A percentile compares a stretch with the other conserved stretches of the same genome.
phyloP scores from a whole-genome alignment of 2,888 invertebrate species.

The Trichogramma dendrolimi region DNA sequence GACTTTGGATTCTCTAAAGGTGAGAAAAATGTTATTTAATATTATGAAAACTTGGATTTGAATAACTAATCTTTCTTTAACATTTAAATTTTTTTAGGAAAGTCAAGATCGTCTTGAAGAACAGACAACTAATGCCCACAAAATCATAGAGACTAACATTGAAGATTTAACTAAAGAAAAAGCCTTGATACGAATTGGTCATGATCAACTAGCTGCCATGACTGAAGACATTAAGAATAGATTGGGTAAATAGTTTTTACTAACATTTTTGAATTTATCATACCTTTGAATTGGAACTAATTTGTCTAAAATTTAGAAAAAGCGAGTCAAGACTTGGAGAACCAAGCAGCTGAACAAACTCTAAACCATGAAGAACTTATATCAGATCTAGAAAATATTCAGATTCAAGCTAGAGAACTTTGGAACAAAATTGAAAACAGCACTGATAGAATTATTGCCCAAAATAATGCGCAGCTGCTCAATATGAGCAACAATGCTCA shows the following conservation, averaged over 20 bases:
- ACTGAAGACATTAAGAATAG: conserved; percentile 57
- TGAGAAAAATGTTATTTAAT: conserved; percentile 30
- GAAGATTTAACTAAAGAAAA: conserved; percentile 59
- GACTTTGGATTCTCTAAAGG: conserved; percentile 52
- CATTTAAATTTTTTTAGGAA: conserved; percentile 37
- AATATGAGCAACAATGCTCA: conserved; percentile 55
- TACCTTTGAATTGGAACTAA: background rate
- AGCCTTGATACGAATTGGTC: conserved; percentile 58
- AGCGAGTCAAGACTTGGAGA: conserved; percentile 53
- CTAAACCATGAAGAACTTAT: conserved; percentile 57
- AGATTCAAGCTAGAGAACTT: conserved; percentile 56
- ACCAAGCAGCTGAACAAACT: conserved; percentile 54
- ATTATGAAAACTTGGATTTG: background rate
- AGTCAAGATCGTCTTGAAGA: conserved; percentile 54
- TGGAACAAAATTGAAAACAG: conserved; percentile 56
- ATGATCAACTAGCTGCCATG: conserved; percentile 56
- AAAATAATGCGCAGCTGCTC: conserved; percentile 53
- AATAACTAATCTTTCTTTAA: background rate
- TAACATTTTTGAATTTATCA: conserved; percentile 3
- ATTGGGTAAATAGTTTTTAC: conserved; percentile 49
- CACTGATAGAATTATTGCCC: conserved; percentile 50
- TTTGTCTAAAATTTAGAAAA: conserved; percentile 43
- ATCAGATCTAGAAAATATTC: conserved; percentile 56
- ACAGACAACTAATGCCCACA: conserved; percentile 53
- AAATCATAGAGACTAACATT: conserved; percentile 57